These are phyloP conservation scores for Lineus longissimus DNA, from an alignment of 1,140 invertebrate species.

Conservation along the genomic window DNA sequence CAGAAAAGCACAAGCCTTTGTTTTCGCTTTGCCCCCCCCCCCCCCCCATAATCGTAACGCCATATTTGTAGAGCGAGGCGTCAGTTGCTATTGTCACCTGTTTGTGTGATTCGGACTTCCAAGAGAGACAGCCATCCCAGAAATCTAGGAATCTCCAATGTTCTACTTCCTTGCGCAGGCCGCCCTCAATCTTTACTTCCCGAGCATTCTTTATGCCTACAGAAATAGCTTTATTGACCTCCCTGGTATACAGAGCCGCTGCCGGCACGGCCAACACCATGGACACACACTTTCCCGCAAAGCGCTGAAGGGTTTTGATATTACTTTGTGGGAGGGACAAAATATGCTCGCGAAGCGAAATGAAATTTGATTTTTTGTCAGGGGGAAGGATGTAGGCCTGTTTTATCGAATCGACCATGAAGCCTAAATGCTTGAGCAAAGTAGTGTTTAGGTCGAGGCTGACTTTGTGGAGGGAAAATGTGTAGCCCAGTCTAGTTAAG, in stretches of 20 bases:
- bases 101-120: constrained; percentile 3
- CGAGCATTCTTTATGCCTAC: background rate
- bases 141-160: constrained; percentile 12
- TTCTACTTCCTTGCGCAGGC: constrained; percentile 13
- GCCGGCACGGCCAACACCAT: constrained; percentile 11
- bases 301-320: constrained; percentile 14
- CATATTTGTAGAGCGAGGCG: constrained; percentile 10
- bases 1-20: no score
- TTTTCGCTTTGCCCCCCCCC: no score
- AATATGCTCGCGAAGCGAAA: constrained; percentile 11
- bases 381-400: constrained; percentile 15
- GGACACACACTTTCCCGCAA: constrained; percentile 18
- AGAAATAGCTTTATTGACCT: constrained; percentile 16
- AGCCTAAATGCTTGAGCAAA: constrained; percentile 17
- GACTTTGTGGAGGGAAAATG: constrained; percentile 6
- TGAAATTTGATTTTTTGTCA: constrained; percentile 17
- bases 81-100: constrained; percentile 7
- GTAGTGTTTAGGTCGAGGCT: constrained; percentile 5
- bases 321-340: background rate
- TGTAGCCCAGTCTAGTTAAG: background rate
- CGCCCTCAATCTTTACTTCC: constrained; percentile 1
- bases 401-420: constrained; percentile 15
- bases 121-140: constrained; percentile 6
- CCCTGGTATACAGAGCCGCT: constrained; percentile 10
- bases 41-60: background rate